phyloP scores from a whole-genome alignment of 2,797 vertebrate genomes.

The Rhinoraja longicauda region DNA sequence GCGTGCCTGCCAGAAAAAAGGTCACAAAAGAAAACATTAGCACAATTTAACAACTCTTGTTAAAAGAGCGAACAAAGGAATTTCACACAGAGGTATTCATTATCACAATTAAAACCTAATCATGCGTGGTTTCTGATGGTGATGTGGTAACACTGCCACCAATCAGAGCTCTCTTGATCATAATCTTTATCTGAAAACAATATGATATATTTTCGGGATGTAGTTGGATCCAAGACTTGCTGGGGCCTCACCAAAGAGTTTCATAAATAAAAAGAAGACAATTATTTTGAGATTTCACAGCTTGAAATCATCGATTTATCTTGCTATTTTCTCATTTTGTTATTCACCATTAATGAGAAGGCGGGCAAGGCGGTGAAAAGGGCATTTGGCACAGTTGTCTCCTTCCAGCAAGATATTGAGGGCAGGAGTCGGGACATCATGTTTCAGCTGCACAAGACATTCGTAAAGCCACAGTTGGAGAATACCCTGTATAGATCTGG shows the following conservation, averaged over 20 bases:
- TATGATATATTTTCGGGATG: background rate
- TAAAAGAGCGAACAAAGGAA: background rate
- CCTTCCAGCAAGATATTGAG: too few species aligned
- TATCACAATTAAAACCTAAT: background rate
- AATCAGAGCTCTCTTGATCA: background rate
- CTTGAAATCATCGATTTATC: background rate
- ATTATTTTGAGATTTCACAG: constrained; percentile 2
- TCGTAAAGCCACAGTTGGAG: too few species aligned
- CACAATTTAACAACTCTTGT: background rate
- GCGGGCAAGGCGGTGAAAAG: too few species aligned
- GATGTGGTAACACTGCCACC: background rate
- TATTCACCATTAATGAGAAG: background rate
- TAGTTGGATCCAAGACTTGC: background rate
- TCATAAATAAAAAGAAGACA: background rate
- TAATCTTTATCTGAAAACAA: background rate
- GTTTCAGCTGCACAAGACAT: too few species aligned
- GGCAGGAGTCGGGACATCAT: too few species aligned
- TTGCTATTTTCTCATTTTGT: background rate
- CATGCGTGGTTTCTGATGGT: background rate
- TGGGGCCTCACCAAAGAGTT: background rate
- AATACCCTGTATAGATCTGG: too few species aligned
- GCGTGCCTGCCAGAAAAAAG: background rate
- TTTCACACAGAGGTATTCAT: background rate
- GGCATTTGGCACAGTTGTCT: too few species aligned
- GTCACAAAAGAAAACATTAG: background rate